phyloP scores from a whole-genome alignment of 2,113 vertebrate genomes.

The Morone chrysops region DNA sequence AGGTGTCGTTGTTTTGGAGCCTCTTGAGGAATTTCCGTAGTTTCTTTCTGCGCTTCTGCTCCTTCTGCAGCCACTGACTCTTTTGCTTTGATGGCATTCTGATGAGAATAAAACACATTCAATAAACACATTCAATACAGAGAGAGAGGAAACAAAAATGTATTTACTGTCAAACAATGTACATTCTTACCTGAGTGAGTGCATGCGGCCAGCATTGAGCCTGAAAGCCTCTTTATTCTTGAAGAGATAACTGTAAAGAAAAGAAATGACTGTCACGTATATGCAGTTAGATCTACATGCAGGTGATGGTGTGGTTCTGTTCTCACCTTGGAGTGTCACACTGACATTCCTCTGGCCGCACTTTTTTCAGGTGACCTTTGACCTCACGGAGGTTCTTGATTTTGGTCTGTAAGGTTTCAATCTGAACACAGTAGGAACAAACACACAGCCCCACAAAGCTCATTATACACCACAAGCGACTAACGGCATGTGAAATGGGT shows the following conservation, averaged over 20 bases:
- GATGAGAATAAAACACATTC: background rate
- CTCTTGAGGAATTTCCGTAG: constrained; percentile 95
- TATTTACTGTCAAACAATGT: background rate
- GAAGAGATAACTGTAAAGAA: constrained; percentile 84
- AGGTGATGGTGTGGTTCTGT: constrained; percentile 14
- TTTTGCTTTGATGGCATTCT: constrained; percentile 91
- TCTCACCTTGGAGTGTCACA: constrained; percentile 90
- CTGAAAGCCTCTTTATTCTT: constrained; percentile 87
- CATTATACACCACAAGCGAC: background rate
- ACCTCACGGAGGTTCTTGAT: constrained; percentile 97
- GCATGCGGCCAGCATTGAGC: constrained; percentile 83
- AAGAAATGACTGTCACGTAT: constrained; percentile 26
- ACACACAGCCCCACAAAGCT: background rate
- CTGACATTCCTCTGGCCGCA: constrained; percentile 93
- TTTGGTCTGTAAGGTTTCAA: constrained; percentile 97
- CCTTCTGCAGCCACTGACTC: constrained; percentile 90
- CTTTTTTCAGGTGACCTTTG: constrained; percentile 94
- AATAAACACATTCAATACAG: background rate
- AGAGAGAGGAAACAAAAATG: background rate
- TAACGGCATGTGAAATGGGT: background rate
- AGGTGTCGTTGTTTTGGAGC: constrained; percentile 94
- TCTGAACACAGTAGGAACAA: constrained; percentile 79
- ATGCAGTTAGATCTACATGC: background rate
- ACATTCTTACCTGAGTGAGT: constrained; percentile 87
- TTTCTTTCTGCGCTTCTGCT: constrained; percentile 95